These are phyloP conservation scores for Mayetiola destructor DNA, from an alignment of 2,888 invertebrate species.

Conservation along the genomic window DNA sequence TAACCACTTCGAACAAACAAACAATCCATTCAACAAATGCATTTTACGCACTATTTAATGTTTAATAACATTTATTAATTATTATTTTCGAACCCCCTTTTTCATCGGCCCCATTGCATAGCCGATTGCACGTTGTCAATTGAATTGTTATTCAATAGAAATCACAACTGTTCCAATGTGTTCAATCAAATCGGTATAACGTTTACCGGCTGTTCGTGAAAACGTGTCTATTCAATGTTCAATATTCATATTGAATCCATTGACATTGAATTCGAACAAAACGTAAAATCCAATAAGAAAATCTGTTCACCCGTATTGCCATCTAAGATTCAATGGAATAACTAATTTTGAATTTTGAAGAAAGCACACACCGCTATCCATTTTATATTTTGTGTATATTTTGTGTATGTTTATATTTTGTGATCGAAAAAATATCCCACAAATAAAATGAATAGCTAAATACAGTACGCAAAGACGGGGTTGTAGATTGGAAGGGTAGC, in stretches of 20 bases:
- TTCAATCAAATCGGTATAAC: too few species aligned
- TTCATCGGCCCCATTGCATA: too few species aligned
- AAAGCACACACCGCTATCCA: background rate
- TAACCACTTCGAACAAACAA: too few species aligned
- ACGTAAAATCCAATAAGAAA: background rate
- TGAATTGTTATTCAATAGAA: background rate
- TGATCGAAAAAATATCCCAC: background rate
- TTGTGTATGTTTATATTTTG: too few species aligned
- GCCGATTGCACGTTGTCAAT: too few species aligned
- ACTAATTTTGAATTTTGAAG: background rate
- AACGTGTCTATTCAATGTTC: too few species aligned
- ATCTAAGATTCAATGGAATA: background rate
- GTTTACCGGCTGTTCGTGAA: too few species aligned
- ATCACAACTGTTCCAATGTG: too few species aligned
- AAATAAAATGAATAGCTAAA: background rate
- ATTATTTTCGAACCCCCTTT: background rate
- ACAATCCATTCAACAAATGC: too few species aligned
- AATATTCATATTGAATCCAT: background rate
- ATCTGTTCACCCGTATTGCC: background rate
- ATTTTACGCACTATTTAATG: slow-evolving; percentile 4
- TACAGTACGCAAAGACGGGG: too few species aligned
- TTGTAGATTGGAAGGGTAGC: too few species aligned
- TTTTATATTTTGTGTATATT: too few species aligned
- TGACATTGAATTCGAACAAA: background rate
- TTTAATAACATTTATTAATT: background rate